Percentiles rank a stretch among this genome's conserved stretches.
These are phyloP conservation scores for Pogonus chalceus DNA, from an alignment of 1,140 invertebrate species.

Conservation along the genomic window DNA sequence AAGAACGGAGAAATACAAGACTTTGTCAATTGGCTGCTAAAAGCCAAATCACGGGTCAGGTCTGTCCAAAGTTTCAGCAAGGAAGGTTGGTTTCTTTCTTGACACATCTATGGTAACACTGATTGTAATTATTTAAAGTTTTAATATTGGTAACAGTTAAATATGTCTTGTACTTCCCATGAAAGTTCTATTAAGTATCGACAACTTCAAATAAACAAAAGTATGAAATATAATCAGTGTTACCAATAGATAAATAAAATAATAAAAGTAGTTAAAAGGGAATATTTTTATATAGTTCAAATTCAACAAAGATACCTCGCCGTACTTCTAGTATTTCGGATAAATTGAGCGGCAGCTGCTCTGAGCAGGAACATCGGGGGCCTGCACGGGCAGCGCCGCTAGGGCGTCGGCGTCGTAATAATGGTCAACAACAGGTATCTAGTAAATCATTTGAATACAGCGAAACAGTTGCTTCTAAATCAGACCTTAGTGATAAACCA, in stretches of 20 bases:
- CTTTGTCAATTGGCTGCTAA: not conserved
- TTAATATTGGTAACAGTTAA: not conserved
- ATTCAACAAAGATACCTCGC: not conserved
- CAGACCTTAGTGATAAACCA: too few relatives aligned
- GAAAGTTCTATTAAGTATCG: not conserved
- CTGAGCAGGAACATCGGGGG: slow-evolving; percentile 30
- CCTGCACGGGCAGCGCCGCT: slow-evolving; percentile 25
- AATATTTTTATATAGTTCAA: not conserved
- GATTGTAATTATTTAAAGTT: slow-evolving; percentile 8
- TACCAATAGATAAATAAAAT: not conserved
- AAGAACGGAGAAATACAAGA: not conserved
- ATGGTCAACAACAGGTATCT: slow-evolving; percentile 18
- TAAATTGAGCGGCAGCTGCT: slow-evolving; percentile 21
- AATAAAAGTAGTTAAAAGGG: not conserved
- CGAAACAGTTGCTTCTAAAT: too few relatives aligned
- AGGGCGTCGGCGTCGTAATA: slow-evolving; percentile 17
- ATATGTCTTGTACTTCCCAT: not conserved
- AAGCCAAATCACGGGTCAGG: slow-evolving; percentile 30
- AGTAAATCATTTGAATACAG: too few relatives aligned
- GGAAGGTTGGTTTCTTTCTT: slow-evolving; percentile 26
- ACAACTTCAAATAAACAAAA: slow-evolving; percentile 1
- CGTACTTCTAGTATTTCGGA: slow-evolving; percentile 9
- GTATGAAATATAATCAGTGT: not conserved
- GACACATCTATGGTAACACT: slow-evolving; percentile 1
- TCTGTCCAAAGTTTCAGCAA: slow-evolving; percentile 33